Conservation (phyloP, 1,140 invertebrate genomes). For the Procambarus virginalis region DNA sequence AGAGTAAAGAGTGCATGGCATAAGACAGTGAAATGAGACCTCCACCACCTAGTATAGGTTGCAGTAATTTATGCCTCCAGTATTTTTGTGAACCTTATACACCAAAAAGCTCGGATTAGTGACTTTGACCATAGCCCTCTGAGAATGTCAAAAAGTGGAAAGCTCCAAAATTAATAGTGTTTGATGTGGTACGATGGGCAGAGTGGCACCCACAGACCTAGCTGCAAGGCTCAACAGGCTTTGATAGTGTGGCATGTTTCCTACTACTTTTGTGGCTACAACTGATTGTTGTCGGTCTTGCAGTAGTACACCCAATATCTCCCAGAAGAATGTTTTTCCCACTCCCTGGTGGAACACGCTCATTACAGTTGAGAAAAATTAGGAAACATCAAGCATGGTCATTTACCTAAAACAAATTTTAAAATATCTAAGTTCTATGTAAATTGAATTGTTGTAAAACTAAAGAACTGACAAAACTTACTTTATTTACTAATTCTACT, state of each 20-base stretch:
- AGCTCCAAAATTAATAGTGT: background rate
- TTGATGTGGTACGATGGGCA: background rate
- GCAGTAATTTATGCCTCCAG: background rate
- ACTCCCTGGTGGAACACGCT: background rate
- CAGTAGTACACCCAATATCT: background rate
- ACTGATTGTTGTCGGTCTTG: background rate
- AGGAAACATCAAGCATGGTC: background rate
- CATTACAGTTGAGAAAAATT: background rate
- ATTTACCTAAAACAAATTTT: background rate
- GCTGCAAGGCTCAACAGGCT: background rate
- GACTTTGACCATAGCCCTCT: background rate
- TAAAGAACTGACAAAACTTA: slow-evolving; percentile 5
- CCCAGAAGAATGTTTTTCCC: background rate
- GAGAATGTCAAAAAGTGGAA: background rate
- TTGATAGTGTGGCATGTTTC: background rate
- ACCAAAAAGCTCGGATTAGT: background rate
- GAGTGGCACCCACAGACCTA: background rate
- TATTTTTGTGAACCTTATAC: background rate
- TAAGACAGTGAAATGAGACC: background rate
- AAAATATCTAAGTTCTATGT: background rate
- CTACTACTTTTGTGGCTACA: too few relatives aligned
- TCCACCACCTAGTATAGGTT: background rate
- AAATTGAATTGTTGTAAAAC: background rate
- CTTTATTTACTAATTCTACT: slow-evolving; percentile 1
- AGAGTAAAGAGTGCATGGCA: too few relatives aligned